These are phyloP conservation scores for Corbicula japonica DNA, from an alignment of 2,888 invertebrate genomes.

Conservation along the genomic window DNA sequence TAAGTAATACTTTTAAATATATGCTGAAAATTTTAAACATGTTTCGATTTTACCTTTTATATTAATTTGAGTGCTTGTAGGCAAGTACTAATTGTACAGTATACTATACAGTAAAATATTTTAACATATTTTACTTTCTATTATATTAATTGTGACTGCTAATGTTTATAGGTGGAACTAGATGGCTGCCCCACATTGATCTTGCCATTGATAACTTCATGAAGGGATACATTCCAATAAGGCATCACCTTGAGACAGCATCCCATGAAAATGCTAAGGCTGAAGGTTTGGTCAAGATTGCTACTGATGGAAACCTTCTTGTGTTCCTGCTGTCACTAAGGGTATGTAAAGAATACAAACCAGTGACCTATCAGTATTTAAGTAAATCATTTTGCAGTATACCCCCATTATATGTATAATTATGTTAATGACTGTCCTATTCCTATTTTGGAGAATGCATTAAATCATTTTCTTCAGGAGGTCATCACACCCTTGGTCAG, in stretches of 20 bases:
- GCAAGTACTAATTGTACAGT: slow-evolving; percentile 16
- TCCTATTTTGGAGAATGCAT: background rate
- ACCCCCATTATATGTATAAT: background rate
- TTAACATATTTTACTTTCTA: background rate
- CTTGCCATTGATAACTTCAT: slow-evolving; percentile 36
- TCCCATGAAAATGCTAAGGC: slow-evolving; percentile 49
- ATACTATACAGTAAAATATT: slow-evolving; percentile 7
- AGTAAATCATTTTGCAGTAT: background rate
- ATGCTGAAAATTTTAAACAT: slow-evolving; percentile 20
- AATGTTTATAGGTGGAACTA: slow-evolving; percentile 29
- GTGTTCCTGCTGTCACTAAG: slow-evolving; percentile 39
- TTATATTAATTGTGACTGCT: no score
- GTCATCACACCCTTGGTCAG: slow-evolving; percentile 18
- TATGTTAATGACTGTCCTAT: slow-evolving; percentile 14
- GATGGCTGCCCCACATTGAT: slow-evolving; percentile 40
- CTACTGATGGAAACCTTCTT: slow-evolving; percentile 40
- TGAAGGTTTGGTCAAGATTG: slow-evolving; percentile 47
- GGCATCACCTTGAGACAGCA: slow-evolving; percentile 41
- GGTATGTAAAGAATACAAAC: slow-evolving; percentile 21
- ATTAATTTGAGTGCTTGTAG: slow-evolving; percentile 5
- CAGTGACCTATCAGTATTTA: background rate
- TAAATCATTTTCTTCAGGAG: slow-evolving; percentile 14
- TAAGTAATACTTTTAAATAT: slow-evolving; percentile 11
- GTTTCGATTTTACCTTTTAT: slow-evolving; percentile 3
- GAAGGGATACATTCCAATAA: slow-evolving; percentile 34